phyloP scores from a whole-genome alignment of 2,113 vertebrate species.

The Saguinus midas region DNA sequence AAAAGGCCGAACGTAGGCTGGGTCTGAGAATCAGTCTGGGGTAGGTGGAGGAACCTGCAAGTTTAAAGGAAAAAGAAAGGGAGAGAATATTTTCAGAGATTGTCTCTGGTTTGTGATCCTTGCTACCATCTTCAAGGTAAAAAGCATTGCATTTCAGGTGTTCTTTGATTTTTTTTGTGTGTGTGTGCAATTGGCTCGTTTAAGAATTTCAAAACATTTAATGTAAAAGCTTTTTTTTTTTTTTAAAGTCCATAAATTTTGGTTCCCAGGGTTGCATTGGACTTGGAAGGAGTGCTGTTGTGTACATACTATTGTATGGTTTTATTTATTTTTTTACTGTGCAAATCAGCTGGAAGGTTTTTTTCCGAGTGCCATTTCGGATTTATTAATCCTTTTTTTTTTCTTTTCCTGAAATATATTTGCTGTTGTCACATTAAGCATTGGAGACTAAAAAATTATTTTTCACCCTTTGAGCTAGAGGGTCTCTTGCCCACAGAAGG shows the following conservation, averaged over 20 bases:
- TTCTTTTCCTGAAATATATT: neutral
- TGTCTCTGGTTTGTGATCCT: neutral
- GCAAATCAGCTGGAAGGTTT: constrained; percentile 60
- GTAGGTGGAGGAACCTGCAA: constrained; percentile 54
- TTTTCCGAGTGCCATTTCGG: constrained; percentile 55
- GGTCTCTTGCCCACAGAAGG: constrained; percentile 53
- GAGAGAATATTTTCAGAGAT: constrained; percentile 4
- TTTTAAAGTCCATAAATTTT: constrained; percentile 46
- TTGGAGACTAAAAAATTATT: constrained; percentile 54
- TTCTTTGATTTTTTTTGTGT: neutral
- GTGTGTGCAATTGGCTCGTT: neutral
- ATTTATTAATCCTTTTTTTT: constrained; percentile 50
- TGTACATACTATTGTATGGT: constrained; percentile 69
- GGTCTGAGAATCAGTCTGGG: constrained; percentile 31
- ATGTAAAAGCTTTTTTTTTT: neutral
- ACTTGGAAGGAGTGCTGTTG: constrained; percentile 51
- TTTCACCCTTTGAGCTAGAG: constrained; percentile 20
- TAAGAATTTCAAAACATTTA: constrained; percentile 51
- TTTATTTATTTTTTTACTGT: constrained; percentile 72
- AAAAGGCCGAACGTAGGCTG: constrained; percentile 59
- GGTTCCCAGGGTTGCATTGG: constrained; percentile 47
- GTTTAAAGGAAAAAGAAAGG: constrained; percentile 23
- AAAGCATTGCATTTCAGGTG: constrained; percentile 65
- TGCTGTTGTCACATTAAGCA: constrained; percentile 58
- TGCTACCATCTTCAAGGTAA: constrained; percentile 53